Conservation (phyloP, 2,113 vertebrate genomes). For the Mastomys natalensis region DNA sequence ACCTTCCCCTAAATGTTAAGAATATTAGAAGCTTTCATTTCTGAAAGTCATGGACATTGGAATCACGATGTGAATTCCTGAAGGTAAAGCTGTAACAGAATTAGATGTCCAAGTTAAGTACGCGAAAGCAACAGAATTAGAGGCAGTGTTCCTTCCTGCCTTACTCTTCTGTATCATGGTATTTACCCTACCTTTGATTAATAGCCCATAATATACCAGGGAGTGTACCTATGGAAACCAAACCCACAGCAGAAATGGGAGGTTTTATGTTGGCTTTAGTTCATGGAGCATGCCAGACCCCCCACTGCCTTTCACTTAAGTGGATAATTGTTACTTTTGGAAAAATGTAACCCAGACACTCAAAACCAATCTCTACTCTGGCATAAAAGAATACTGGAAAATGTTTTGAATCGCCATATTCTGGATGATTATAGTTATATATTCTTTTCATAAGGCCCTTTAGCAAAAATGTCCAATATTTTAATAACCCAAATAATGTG, state of each 20-base stretch:
- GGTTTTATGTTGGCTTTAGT: background rate
- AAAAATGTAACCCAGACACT: background rate
- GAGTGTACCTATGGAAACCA: background rate
- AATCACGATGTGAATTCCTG: constrained; percentile 7
- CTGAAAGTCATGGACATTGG: background rate
- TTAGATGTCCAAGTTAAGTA: background rate
- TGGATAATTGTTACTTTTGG: background rate
- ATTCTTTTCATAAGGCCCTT: constrained; percentile 27
- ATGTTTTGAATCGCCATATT: constrained; percentile 12
- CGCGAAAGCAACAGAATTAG: background rate
- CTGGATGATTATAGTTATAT: background rate
- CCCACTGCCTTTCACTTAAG: background rate
- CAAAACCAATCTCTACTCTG: background rate
- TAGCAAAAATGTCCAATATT: background rate
- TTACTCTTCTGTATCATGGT: background rate
- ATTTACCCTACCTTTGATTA: background rate
- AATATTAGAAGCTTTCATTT: background rate
- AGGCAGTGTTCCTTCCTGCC: background rate
- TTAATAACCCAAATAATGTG: constrained; percentile 11
- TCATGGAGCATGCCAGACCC: background rate
- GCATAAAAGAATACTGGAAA: background rate
- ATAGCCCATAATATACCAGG: background rate
- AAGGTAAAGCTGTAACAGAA: constrained; percentile 3
- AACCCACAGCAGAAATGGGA: background rate
- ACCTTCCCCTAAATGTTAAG: background rate